Percentiles rank a stretch among this genome's conserved stretches.
phyloP scores from a whole-genome alignment of 2,797 vertebrate genomes.

The Phalanger gymnotis region DNA sequence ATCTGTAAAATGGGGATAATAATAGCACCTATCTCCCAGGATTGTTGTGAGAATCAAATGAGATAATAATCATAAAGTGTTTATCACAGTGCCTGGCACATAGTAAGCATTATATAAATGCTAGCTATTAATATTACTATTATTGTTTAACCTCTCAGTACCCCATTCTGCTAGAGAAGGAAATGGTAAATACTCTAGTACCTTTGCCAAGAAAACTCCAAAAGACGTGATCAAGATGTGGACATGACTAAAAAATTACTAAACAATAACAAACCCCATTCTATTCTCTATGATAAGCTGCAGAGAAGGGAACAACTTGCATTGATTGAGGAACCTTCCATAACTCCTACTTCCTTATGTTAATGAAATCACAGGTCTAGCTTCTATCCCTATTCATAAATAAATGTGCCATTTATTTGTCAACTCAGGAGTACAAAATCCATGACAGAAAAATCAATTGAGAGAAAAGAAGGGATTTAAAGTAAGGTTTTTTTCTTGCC shows the following conservation, averaged over 20 bases:
- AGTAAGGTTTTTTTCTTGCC: conserved; percentile 8
- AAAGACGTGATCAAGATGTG: not conserved
- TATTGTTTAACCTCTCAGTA: not conserved
- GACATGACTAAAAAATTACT: not conserved
- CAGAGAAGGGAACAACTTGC: not conserved
- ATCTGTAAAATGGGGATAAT: not conserved
- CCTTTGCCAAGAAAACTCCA: not conserved
- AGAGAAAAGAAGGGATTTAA: conserved; percentile 9
- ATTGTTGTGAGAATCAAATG: not conserved
- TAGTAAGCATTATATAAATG: not conserved
- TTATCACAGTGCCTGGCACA: not conserved
- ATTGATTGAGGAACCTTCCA: not conserved
- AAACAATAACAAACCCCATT: not conserved
- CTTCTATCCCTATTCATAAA: not conserved
- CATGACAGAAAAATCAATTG: not conserved
- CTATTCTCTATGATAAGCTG: not conserved
- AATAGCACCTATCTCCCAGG: not conserved
- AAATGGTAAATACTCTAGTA: not conserved
- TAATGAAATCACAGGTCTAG: not conserved
- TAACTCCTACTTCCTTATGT: not conserved
- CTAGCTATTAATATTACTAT: not conserved
- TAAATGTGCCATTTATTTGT: not conserved
- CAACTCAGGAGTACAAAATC: not conserved
- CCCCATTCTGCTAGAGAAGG: not conserved
- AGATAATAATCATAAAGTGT: not conserved